Conservation (phyloP, 2,888 invertebrate species). For the Aethes cnicana region DNA sequence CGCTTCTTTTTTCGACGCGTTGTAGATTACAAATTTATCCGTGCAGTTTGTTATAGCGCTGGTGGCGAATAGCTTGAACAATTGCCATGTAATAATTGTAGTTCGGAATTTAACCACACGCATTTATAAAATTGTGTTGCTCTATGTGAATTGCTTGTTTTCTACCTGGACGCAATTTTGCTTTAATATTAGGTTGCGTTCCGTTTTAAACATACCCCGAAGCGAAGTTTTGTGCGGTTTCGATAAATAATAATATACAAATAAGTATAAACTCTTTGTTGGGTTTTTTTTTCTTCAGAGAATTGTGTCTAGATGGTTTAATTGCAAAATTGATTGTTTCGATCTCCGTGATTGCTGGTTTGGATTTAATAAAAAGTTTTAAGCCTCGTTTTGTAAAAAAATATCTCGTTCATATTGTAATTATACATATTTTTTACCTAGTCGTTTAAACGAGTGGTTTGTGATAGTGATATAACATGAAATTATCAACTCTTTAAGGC, state of each 20-base stretch:
- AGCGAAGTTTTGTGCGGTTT: slow-evolving; percentile 35
- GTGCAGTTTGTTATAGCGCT: slow-evolving; percentile 4
- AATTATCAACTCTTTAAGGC: too few relatives aligned
- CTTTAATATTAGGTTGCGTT: slow-evolving; percentile 37
- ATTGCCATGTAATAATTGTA: not conserved
- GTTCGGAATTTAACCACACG: slow-evolving; percentile 24
- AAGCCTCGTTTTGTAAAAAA: not conserved
- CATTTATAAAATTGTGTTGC: slow-evolving; percentile 18
- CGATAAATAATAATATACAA: slow-evolving; percentile 20
- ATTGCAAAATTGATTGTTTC: slow-evolving; percentile 32
- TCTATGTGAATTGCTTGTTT: slow-evolving; percentile 49
- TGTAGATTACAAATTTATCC: slow-evolving; percentile 3
- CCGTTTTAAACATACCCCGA: slow-evolving; percentile 35
- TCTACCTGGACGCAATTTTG: slow-evolving; percentile 50
- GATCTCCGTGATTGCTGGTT: slow-evolving; percentile 14
- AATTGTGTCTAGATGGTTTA: slow-evolving; percentile 29
- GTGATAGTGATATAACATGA: too few relatives aligned
- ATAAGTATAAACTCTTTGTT: slow-evolving; percentile 24
- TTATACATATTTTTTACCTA: too few relatives aligned
- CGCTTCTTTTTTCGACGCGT: slow-evolving; percentile 51
- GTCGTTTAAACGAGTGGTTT: too few relatives aligned
- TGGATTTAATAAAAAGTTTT: too few relatives aligned
- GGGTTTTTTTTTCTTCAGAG: slow-evolving; percentile 14
- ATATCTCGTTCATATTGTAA: too few relatives aligned
- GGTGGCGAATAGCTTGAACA: not conserved